Evolutionary conservation across 2,113 vertebrate species (phyloP).

Genomic region (Syngnathoides biaculeatus): DNA sequence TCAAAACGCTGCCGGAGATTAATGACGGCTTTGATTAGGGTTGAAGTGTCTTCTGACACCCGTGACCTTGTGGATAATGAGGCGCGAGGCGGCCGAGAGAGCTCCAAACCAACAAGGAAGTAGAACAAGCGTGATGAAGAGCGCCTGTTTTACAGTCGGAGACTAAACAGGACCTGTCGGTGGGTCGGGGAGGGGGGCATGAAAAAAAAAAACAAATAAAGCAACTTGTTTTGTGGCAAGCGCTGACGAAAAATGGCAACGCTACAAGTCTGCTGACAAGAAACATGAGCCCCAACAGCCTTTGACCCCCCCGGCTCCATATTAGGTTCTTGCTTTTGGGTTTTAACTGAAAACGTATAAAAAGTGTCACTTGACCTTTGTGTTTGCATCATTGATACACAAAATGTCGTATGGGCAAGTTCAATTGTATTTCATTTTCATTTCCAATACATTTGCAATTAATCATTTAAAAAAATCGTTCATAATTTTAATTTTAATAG

Average conservation of each 20-base stretch:
- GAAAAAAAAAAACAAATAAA: constrained; percentile 5
- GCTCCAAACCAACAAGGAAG: constrained; percentile 5
- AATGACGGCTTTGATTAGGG: constrained; percentile 59
- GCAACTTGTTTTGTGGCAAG: not conserved
- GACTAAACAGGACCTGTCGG: not conserved
- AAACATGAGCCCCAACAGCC: not conserved
- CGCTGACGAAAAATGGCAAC: not conserved
- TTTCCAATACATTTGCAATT: not conserved
- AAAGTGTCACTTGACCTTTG: not conserved
- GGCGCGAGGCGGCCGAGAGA: constrained; percentile 19
- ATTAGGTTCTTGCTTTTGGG: not conserved
- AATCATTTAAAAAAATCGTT: not conserved
- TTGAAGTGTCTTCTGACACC: constrained; percentile 62
- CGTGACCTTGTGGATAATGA: constrained; percentile 59
- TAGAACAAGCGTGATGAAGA: constrained; percentile 6
- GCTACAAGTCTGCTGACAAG: not conserved
- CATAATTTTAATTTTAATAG: not conserved
- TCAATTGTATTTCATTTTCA: not conserved
- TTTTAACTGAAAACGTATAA: not conserved
- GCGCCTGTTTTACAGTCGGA: not conserved
- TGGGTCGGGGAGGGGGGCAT: not conserved
- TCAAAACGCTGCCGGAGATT: constrained; percentile 51
- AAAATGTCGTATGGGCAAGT: not conserved
- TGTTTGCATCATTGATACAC: not conserved
- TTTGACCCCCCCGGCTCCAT: not conserved